Conservation (phyloP, 1,140 invertebrate genomes). For the Drosophila ficusphila region DNA sequence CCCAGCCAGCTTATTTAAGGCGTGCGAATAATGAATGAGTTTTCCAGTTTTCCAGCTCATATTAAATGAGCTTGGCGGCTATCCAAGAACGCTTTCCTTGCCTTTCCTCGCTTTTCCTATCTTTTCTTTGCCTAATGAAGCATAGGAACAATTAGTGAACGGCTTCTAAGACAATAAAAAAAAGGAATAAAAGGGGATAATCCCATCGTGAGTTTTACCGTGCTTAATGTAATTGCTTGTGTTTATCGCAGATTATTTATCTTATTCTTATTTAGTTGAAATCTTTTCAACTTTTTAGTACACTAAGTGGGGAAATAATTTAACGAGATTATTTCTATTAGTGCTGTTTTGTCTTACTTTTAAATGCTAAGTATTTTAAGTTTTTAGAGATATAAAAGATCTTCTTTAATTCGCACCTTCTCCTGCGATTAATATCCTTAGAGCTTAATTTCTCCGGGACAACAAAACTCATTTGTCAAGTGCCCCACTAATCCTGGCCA, state of each 20-base stretch:
- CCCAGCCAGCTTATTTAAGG: slow-evolving; percentile 53
- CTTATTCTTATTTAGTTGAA: slow-evolving; percentile 10
- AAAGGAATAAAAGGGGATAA: slow-evolving; percentile 14
- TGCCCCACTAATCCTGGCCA: slow-evolving; percentile 24
- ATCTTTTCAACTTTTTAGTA: not conserved
- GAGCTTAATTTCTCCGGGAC: not conserved
- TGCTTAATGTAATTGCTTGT: slow-evolving; percentile 39
- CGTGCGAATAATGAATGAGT: slow-evolving; percentile 65
- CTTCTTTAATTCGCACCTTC: not conserved
- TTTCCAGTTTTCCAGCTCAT: slow-evolving; percentile 42
- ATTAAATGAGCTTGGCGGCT: slow-evolving; percentile 58
- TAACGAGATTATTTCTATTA: no score
- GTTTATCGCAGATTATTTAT: slow-evolving; percentile 28
- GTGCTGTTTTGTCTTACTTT: not conserved
- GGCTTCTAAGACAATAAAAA: slow-evolving; percentile 24
- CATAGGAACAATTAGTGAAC: slow-evolving; percentile 48
- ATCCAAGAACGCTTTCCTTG: slow-evolving; percentile 12
- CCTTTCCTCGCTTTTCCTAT: not conserved
- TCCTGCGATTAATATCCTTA: not conserved
- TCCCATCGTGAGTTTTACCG: slow-evolving; percentile 16
- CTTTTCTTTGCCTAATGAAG: slow-evolving; percentile 25
- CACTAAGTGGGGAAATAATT: not conserved
- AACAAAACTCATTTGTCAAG: slow-evolving; percentile 31
- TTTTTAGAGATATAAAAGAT: not conserved
- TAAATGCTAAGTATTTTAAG: not conserved